Conservation (phyloP, 2,113 vertebrate species). For the Dunckerocampus dactyliophorus region DNA sequence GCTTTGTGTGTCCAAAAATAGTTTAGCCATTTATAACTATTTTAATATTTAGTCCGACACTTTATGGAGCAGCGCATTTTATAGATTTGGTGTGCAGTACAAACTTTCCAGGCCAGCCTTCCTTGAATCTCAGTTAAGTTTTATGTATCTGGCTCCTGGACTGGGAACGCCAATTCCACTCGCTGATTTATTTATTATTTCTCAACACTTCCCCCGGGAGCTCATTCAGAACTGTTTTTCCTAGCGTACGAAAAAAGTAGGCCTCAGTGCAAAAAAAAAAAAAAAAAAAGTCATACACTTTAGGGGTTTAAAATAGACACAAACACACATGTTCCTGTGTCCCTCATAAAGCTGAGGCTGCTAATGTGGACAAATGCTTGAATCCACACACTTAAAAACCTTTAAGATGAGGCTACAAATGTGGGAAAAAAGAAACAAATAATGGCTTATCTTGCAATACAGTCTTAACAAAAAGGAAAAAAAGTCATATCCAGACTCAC, state of each 20-base stretch:
- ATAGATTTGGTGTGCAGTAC: background rate
- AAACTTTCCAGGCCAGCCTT: conserved; percentile 6
- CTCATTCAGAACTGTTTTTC: conserved; percentile 53
- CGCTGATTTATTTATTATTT: conserved; percentile 70
- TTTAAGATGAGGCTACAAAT: too few relatives aligned
- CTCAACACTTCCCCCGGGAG: conserved; percentile 31
- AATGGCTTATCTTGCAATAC: too few relatives aligned
- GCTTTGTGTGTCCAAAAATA: too few relatives aligned
- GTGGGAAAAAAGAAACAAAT: too few relatives aligned
- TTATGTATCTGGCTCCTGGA: conserved; percentile 52
- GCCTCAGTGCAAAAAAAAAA: conserved; percentile 21
- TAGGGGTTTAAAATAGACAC: conserved; percentile 8
- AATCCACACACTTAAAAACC: conserved; percentile 44
- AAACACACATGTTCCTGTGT: conserved; percentile 22
- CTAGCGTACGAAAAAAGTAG: conserved; percentile 43
- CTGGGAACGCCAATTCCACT: conserved; percentile 59
- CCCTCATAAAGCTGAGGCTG: conserved; percentile 42
- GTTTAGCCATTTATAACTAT: background rate
- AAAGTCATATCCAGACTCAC: too few relatives aligned
- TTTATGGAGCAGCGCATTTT: background rate
- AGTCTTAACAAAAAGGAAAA: too few relatives aligned
- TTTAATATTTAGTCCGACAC: background rate
- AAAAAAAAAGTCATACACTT: background rate
- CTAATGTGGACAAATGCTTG: conserved; percentile 27
- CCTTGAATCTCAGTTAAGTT: conserved; percentile 51